Evolutionary conservation across 2,888 invertebrate genomes (phyloP), one percentile per base, ranked within the genome.

Genomic region (Dichetophora obliterata): DNA sequence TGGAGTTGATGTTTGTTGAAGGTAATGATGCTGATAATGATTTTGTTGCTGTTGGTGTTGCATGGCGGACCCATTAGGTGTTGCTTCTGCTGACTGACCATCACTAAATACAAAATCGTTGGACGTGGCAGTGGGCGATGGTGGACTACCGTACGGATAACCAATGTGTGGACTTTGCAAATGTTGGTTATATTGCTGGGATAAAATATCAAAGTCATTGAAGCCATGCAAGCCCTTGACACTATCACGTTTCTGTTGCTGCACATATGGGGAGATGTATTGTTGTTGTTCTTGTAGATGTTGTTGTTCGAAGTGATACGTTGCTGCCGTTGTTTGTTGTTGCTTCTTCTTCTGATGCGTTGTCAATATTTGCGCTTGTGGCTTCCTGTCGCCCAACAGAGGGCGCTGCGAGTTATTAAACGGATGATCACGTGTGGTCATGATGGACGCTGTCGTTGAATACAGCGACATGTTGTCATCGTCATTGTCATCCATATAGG

Each of bases 71-170:
- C 9, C 24, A 52, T 5, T 14, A 54, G 73, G 27, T 65, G 74
- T 72, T 77, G 80, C 31, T 75, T 72, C 52, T 71, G 74, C 52
- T 71, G 74, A 50, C 61, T 61, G 61, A 52, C 24, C 8, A 78
- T 43, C 54, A 76, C 87, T 87, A 77, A 87, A 88, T 50, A 84
- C 82, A 79, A 88, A 88, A 80, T 87, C 88, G 76, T 81, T 85
- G 48, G 87, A 85, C 52, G 85, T 85, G 4, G 85, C 86, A 6
- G 87, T 87, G 14, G 88, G 88, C 52, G 89, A 88, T 27, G 89
- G 89, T 5, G 89, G 89, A 80, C 88, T 89, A 16, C 89, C 89
- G 19, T 89, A 89, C 34, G 89, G 89, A 82, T 89, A 89, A 34
- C 89, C 89, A 72, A 86, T 86, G 80, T 88, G 88, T 14, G 88